Evolutionary conservation across 1,140 invertebrate species (phyloP).

Genomic region (Cotesia vestalis): DNA sequence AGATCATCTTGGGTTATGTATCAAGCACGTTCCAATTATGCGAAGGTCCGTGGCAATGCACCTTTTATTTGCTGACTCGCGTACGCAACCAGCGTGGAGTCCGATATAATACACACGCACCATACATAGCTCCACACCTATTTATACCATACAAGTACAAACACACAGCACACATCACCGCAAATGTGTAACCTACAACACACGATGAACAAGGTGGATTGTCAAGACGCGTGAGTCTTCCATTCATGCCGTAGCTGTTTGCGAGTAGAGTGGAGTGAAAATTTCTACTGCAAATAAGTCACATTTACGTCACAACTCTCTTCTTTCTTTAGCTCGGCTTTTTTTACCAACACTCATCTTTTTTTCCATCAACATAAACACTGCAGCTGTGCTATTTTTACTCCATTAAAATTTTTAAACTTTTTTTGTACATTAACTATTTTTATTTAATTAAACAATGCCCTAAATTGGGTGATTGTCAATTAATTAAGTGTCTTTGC

Average conservation of each 20-base stretch:
- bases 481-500: too few species aligned
- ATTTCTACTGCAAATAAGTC: constrained; percentile 16
- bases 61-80: constrained; percentile 7
- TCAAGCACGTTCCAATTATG: constrained; percentile 30
- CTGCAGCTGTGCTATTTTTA: neutral
- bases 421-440: too few species aligned
- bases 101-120: constrained; percentile 2
- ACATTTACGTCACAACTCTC: constrained; percentile 13
- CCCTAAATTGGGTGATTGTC: too few species aligned
- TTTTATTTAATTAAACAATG: too few species aligned
- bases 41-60: constrained; percentile 22
- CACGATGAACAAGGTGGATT: neutral
- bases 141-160: constrained; percentile 5
- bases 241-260: constrained; percentile 26
- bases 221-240: constrained; percentile 16
- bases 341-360: neutral
- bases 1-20: neutral
- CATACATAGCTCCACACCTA: neutral
- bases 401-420: too few species aligned
- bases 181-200: neutral
- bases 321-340: neutral
- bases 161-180: neutral
- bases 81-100: constrained; percentile 30
- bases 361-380: constrained; percentile 36
- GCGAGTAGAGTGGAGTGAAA: constrained; percentile 13